Evolutionary conservation across 2,797 vertebrate species (phyloP).

Genomic region (Muscicapa comitata): DNA sequence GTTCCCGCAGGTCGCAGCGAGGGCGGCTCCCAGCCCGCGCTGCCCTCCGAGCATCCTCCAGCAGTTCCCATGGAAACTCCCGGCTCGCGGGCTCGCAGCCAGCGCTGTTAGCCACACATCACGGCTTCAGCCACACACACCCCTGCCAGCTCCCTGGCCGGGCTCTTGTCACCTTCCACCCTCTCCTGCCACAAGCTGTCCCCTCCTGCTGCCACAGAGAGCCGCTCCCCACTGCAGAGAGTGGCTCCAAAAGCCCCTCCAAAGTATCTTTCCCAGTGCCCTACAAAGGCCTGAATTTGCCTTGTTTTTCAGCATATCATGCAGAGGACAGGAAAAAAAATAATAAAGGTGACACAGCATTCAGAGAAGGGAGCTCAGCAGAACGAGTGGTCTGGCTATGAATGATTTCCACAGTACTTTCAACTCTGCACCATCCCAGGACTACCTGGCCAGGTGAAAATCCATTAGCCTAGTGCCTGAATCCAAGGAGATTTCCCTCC

Average conservation of each 20-base stretch:
- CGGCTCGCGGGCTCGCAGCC: neutral
- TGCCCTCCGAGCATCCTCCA: neutral
- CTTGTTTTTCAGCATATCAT: neutral
- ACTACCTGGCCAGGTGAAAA: fast-evolving
- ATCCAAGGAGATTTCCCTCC: neutral
- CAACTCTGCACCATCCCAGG: neutral
- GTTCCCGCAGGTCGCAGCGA: neutral
- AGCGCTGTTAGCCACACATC: fast-evolving
- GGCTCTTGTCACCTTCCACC: fast-evolving
- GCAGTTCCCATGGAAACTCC: conserved; percentile 45
- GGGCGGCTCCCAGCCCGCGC: neutral
- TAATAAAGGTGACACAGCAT: no score
- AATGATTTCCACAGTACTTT: neutral
- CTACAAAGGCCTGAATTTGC: neutral
- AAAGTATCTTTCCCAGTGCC: neutral
- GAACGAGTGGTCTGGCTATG: fast-evolving
- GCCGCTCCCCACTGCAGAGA: neutral
- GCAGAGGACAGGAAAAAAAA: neutral
- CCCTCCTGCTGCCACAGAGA: neutral
- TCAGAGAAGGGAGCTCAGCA: neutral
- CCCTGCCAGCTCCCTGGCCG: neutral
- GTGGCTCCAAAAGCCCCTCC: neutral
- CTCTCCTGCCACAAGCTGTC: no score
- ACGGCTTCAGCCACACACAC: neutral
- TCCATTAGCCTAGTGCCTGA: fast-evolving